These are phyloP conservation scores for Drosophila azteca DNA, from an alignment of 1,140 invertebrate species.

Conservation along the genomic window DNA sequence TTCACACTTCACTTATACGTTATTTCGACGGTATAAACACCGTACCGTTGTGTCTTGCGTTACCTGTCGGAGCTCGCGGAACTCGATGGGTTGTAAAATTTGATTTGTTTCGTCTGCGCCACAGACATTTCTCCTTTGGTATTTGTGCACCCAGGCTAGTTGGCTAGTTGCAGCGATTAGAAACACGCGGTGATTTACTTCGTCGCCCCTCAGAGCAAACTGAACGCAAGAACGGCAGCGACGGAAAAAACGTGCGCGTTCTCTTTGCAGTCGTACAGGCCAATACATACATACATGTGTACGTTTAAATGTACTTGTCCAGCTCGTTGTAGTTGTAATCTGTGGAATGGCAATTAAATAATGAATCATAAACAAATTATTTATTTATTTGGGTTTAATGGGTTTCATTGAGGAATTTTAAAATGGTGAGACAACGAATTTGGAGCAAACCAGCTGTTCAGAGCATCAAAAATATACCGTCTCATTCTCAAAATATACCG, in stretches of 20 bases:
- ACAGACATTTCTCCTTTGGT: slow-evolving; percentile 60
- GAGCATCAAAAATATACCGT: too few relatives aligned
- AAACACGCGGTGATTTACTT: slow-evolving; percentile 72
- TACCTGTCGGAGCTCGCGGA: slow-evolving; percentile 94
- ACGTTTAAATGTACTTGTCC: background rate
- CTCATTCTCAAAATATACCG: too few relatives aligned
- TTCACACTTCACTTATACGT: slow-evolving; percentile 52
- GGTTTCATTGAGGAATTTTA: slow-evolving; percentile 30
- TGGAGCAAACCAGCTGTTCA: too few relatives aligned
- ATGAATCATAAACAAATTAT: slow-evolving; percentile 5
- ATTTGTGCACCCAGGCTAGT: slow-evolving; percentile 41
- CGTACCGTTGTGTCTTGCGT: slow-evolving; percentile 37
- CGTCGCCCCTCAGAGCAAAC: slow-evolving; percentile 51
- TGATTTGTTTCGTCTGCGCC: slow-evolving; percentile 78
- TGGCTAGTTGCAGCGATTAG: slow-evolving; percentile 56
- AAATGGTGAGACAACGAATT: too few relatives aligned
- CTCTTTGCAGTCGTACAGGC: background rate
- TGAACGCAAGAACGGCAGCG: slow-evolving; percentile 17
- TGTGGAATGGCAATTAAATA: slow-evolving; percentile 1
- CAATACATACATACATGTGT: slow-evolving; percentile 6
- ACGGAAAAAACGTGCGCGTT: slow-evolving; percentile 45
- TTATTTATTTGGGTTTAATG: slow-evolving; percentile 18
- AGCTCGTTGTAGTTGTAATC: background rate
- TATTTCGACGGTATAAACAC: slow-evolving; percentile 29
- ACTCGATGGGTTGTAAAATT: slow-evolving; percentile 88